Evolutionary conservation across 2,113 vertebrate species (phyloP).

Genomic region (Anhinga rufa): DNA sequence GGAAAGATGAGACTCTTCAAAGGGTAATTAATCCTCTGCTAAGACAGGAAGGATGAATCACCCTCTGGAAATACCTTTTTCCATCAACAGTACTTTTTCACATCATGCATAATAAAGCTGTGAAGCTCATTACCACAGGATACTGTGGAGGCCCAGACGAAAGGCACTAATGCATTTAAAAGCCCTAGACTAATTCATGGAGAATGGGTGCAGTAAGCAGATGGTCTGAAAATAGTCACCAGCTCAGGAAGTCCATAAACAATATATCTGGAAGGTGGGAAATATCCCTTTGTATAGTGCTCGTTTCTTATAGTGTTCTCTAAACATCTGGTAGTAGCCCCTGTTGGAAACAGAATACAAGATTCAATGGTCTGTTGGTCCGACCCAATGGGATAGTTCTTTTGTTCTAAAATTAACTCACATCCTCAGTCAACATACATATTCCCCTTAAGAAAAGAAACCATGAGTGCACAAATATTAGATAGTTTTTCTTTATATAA

Average conservation of each 20-base stretch:
- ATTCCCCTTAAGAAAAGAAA: background rate
- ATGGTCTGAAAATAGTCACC: constrained; percentile 52
- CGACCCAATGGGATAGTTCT: background rate
- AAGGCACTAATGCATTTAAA: constrained; percentile 59
- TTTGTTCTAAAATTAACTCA: background rate
- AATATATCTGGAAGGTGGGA: constrained; percentile 5
- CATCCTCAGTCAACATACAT: accelerated
- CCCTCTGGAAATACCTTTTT: constrained; percentile 61
- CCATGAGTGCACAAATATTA: background rate
- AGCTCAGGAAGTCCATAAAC: constrained; percentile 31
- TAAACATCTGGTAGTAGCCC: background rate
- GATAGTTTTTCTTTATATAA: background rate
- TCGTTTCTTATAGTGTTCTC: background rate
- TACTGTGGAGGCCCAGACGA: background rate
- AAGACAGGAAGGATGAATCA: constrained; percentile 61
- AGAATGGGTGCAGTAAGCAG: constrained; percentile 23
- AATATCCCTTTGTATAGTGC: background rate
- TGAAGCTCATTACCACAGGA: constrained; percentile 62
- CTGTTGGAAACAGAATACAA: background rate
- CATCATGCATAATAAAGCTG: constrained; percentile 60
- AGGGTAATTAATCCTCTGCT: constrained; percentile 54
- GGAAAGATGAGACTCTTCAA: constrained; percentile 38
- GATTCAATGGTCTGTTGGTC: background rate
- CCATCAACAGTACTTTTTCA: constrained; percentile 50
- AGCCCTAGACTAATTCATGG: constrained; percentile 22